These are phyloP conservation scores for Aspidiotus destructor DNA, from an alignment of 2,888 invertebrate species.

Conservation along the genomic window DNA sequence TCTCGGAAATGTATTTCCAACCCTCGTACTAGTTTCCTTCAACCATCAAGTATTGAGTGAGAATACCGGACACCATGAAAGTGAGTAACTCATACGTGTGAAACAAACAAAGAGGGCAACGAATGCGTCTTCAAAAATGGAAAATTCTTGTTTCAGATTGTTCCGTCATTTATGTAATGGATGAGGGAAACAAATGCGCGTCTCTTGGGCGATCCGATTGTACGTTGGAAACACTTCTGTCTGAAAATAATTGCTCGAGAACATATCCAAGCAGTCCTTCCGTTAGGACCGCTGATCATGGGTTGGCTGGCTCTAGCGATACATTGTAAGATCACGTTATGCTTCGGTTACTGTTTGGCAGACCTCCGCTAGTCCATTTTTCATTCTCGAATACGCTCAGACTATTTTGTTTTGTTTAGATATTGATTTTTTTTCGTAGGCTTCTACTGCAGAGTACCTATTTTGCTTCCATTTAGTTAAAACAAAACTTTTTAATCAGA, in stretches of 20 bases:
- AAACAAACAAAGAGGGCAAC: background rate
- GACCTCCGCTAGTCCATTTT: too few species aligned
- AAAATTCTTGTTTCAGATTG: conserved; percentile 14
- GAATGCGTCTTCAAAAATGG: background rate
- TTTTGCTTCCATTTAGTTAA: too few species aligned
- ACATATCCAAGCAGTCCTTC: conserved; percentile 24
- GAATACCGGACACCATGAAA: conserved; percentile 18
- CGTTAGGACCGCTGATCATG: conserved; percentile 18
- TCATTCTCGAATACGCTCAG: too few species aligned
- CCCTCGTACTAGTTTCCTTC: conserved; percentile 26
- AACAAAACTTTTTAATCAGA: too few species aligned
- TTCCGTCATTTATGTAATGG: conserved; percentile 29
- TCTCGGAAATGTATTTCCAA: conserved; percentile 27
- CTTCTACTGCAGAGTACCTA: background rate
- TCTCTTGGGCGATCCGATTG: conserved; percentile 28
- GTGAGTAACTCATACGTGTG: background rate
- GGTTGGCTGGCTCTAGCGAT: conserved; percentile 22
- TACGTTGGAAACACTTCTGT: conserved; percentile 27
- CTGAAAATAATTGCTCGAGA: conserved; percentile 23
- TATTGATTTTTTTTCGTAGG: background rate
- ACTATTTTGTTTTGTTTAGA: too few species aligned
- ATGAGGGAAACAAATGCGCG: conserved; percentile 27
- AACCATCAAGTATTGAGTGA: conserved; percentile 19
- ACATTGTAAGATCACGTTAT: conserved; percentile 15
- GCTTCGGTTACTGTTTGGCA: too few species aligned